Conservation (phyloP, 2,888 invertebrate genomes). For the Phasia obesa region DNA sequence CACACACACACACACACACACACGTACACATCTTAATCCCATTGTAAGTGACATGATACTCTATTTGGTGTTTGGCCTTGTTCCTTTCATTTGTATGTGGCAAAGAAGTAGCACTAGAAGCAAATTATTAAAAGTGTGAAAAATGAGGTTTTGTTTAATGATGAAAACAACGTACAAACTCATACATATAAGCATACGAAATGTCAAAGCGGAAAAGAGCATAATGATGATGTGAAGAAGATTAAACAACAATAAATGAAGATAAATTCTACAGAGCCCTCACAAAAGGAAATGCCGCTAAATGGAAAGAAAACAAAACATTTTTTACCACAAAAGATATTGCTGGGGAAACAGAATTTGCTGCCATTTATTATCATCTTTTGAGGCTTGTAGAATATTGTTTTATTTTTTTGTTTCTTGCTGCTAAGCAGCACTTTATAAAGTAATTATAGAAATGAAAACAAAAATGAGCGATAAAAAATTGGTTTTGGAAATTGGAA, state of each 20-base stretch:
- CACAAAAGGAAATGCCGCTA: slow-evolving; percentile 17
- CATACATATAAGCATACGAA: slow-evolving; percentile 16
- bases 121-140: slow-evolving; percentile 64
- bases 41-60: slow-evolving; percentile 25
- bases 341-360: slow-evolving; percentile 1
- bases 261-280: background rate
- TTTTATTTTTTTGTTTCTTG: background rate
- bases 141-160: slow-evolving; percentile 52
- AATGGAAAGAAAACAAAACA: slow-evolving; percentile 23
- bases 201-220: slow-evolving; percentile 43
- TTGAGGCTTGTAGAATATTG: slow-evolving; percentile 9
- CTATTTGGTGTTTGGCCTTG: slow-evolving; percentile 46
- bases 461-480: slow-evolving; percentile 15
- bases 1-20: background rate
- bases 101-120: slow-evolving; percentile 14
- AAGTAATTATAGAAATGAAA: slow-evolving; percentile 23
- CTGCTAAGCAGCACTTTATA: slow-evolving; percentile 21
- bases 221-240: slow-evolving; percentile 13
- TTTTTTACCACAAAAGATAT: slow-evolving; percentile 30
- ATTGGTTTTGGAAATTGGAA: slow-evolving; percentile 44
- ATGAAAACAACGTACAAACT: slow-evolving; percentile 34
- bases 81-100: slow-evolving; percentile 1
- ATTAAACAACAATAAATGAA: slow-evolving; percentile 2
- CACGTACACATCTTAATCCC: background rate
- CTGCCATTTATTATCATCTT: slow-evolving; percentile 43